Evolutionary conservation across 1,140 invertebrate species (phyloP).

Genomic region (Heliconius congener): DNA sequence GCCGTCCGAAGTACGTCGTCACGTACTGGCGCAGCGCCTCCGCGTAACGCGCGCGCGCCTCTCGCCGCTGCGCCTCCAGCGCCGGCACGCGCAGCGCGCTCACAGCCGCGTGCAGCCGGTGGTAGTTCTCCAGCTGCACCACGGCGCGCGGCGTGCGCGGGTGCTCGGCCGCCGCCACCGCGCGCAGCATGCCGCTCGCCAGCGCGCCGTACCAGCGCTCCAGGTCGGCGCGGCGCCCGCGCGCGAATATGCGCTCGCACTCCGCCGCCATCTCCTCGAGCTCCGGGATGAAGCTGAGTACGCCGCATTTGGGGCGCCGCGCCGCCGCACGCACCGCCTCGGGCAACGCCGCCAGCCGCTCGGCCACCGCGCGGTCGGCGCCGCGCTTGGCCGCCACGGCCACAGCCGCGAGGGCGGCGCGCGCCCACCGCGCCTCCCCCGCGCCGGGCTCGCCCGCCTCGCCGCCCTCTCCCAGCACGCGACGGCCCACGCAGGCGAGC

Average conservation of each 20-base stretch:
- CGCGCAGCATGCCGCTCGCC: constrained; percentile 91
- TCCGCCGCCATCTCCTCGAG: constrained; percentile 94
- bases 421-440: constrained; percentile 90
- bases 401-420: constrained; percentile 54
- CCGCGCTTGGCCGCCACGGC: constrained; percentile 93
- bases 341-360: constrained; percentile 91
- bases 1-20: constrained; percentile 95
- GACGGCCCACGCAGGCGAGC: constrained; percentile 71
- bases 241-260: constrained; percentile 93
- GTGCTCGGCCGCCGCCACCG: constrained; percentile 88
- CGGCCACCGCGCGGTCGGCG: constrained; percentile 96
- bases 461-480: constrained; percentile 84
- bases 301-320: constrained; percentile 90
- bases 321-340: constrained; percentile 87
- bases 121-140: constrained; percentile 98
- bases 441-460: constrained; percentile 37
- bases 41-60: constrained; percentile 95
- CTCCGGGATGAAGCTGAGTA: constrained; percentile 95
- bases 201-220: constrained; percentile 97
- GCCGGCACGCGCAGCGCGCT: constrained; percentile 95
- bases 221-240: constrained; percentile 95
- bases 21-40: constrained; percentile 96
- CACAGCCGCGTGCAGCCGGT: constrained; percentile 94
- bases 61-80: constrained; percentile 93
- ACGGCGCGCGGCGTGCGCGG: constrained; percentile 97